Percentiles rank a stretch among this genome's conserved stretches.
Conservation (phyloP, 2,888 invertebrate genomes). For the Zygothrica quintamaculata region DNA sequence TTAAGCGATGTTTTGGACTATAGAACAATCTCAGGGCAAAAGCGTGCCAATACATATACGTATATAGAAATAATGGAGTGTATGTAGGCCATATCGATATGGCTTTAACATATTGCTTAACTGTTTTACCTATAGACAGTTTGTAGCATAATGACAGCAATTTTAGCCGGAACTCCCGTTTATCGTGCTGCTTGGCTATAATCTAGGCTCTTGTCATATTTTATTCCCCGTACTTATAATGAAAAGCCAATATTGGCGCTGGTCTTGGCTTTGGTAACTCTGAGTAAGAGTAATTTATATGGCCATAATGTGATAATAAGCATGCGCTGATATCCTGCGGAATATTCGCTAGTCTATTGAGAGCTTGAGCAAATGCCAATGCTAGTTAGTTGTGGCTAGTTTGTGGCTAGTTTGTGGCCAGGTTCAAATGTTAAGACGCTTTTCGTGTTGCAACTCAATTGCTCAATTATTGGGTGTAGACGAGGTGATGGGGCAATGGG, state of each 20-base stretch:
- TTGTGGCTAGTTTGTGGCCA: too few relatives aligned
- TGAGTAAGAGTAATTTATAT: conserved; percentile 70
- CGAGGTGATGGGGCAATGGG: conserved; percentile 12
- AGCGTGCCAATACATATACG: neutral
- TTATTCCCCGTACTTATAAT: conserved; percentile 41
- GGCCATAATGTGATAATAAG: conserved; percentile 76
- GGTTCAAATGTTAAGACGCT: conserved; percentile 80
- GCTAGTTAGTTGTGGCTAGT: conserved; percentile 2
- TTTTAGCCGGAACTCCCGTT: conserved; percentile 58
- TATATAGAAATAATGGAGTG: too few relatives aligned
- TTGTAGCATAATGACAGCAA: conserved; percentile 40
- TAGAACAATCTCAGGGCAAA: too few relatives aligned
- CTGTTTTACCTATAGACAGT: conserved; percentile 16
- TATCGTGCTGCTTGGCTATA: conserved; percentile 54
- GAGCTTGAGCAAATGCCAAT: conserved; percentile 17
- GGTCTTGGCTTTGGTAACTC: conserved; percentile 56
- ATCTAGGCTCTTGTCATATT: conserved; percentile 38
- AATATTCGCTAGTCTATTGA: conserved; percentile 61
- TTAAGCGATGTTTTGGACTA: neutral
- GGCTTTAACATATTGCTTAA: conserved; percentile 20
- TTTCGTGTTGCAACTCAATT: conserved; percentile 79
- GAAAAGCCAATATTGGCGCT: conserved; percentile 51
- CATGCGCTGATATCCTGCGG: conserved; percentile 80
- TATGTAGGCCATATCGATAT: conserved; percentile 7
- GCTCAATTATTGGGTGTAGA: conserved; percentile 74